Percentiles rank a stretch among this genome's conserved stretches.
phyloP scores from a whole-genome alignment of 2,113 vertebrate species.

The Callorhinus ursinus region DNA sequence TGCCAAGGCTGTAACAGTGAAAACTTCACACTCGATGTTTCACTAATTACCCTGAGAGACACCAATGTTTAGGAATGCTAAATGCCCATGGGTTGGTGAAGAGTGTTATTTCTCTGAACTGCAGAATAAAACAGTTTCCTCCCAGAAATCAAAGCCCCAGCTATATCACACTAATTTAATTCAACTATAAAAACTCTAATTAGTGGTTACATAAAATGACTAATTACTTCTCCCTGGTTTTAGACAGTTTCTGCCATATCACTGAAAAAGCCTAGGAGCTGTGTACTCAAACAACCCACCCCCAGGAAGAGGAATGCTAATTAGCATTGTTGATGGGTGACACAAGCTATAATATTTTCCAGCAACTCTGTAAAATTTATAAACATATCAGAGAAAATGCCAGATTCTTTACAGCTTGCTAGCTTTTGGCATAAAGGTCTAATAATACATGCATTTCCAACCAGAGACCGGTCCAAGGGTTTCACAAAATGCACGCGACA shows the following conservation, averaged over 20 bases:
- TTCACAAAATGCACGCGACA: not conserved
- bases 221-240: slow-evolving; percentile 34
- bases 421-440: not conserved
- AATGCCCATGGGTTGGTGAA: not conserved
- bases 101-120: slow-evolving; percentile 48
- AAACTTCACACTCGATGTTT: not conserved
- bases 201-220: slow-evolving; percentile 4
- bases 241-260: slow-evolving; percentile 49
- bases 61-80: not conserved
- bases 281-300: not conserved
- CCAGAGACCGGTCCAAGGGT: not conserved
- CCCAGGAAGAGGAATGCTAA: not conserved
- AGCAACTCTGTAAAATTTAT: not conserved
- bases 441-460: not conserved
- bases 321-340: slow-evolving; percentile 13
- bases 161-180: slow-evolving; percentile 75
- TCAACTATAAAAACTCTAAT: slow-evolving; percentile 68
- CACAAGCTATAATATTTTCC: not conserved
- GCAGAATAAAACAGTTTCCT: slow-evolving; percentile 56
- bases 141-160: slow-evolving; percentile 65
- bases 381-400: not conserved
- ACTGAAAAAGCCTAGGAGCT: not conserved
- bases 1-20: not conserved
- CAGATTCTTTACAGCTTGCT: not conserved
- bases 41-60: not conserved